phyloP scores from a whole-genome alignment of 2,113 vertebrate genomes.

The Coptodon rendalli region DNA sequence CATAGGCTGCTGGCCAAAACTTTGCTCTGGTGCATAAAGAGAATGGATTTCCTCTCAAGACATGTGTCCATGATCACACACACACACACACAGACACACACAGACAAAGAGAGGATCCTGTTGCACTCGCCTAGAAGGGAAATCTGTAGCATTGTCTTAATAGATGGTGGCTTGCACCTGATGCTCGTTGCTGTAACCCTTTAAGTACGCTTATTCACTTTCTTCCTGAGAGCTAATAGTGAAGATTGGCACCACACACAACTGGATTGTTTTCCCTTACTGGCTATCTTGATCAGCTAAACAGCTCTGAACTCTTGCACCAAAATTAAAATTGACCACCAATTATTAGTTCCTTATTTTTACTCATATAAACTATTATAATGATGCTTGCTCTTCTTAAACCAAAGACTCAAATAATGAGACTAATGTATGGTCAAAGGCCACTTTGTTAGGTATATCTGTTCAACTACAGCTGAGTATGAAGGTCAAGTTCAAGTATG shows the following conservation, averaged over 20 bases:
- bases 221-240: background rate
- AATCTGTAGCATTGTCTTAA: background rate
- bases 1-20: constrained; percentile 25
- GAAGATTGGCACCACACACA: background rate
- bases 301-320: background rate
- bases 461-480: background rate
- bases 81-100: background rate
- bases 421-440: background rate
- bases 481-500: background rate
- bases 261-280: background rate
- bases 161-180: background rate
- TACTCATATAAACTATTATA: background rate
- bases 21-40: constrained; percentile 24
- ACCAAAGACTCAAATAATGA: background rate
- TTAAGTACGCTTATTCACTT: background rate
- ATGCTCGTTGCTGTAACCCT: background rate
- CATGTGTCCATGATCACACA: constrained; percentile 1
- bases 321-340: background rate
- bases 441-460: background rate
- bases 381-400: background rate
- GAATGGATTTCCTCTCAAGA: constrained; percentile 52
- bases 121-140: background rate
- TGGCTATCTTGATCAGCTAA: background rate
- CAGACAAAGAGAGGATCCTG: background rate
- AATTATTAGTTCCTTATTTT: background rate